Evolutionary conservation across 2,888 invertebrate species (phyloP).

Genomic region (Ormyrus thymus): DNA sequence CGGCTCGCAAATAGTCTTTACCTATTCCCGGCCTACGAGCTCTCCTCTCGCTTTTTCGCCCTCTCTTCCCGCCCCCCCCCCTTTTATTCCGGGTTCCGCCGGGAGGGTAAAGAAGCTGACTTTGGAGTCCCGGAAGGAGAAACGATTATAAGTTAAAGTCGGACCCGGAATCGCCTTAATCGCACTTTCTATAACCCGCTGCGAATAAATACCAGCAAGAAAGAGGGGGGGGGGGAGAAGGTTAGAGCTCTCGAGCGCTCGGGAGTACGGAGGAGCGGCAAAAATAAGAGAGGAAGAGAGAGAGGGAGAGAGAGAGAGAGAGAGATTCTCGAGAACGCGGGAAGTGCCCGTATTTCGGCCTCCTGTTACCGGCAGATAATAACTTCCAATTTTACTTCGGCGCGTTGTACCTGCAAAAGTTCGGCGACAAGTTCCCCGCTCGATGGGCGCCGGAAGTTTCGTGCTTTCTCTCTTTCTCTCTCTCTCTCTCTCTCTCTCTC

Average conservation of each 20-base stretch:
- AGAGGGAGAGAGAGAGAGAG: neutral
- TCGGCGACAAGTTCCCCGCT: constrained; percentile 47
- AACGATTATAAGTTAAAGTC: constrained; percentile 51
- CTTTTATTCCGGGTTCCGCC: constrained; percentile 19
- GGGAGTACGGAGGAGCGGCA: neutral
- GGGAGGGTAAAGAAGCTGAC: constrained; percentile 40
- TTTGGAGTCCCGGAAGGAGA: constrained; percentile 27
- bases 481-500: constrained; percentile 21
- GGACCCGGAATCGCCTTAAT: constrained; percentile 39
- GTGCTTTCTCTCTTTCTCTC: neutral
- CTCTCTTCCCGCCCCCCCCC: neutral
- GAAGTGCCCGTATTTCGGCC: constrained; percentile 53
- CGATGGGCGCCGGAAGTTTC: constrained; percentile 47
- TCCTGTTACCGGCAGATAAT: constrained; percentile 57
- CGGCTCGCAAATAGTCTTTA: constrained; percentile 39
- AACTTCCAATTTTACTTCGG: constrained; percentile 57
- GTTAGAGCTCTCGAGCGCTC: neutral
- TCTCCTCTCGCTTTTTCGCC: neutral
- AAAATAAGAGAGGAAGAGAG: constrained; percentile 22
- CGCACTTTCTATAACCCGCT: constrained; percentile 25
- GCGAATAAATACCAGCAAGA: constrained; percentile 48
- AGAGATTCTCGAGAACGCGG: constrained; percentile 5
- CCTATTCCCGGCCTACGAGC: neutral
- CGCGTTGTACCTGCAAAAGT: constrained; percentile 36
- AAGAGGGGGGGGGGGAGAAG: constrained; percentile 40